A percentile compares a stretch with the other conserved stretches of the same genome.
These are phyloP conservation scores for Parnassius smintheus DNA, from an alignment of 2,888 invertebrate genomes.

Conservation along the genomic window DNA sequence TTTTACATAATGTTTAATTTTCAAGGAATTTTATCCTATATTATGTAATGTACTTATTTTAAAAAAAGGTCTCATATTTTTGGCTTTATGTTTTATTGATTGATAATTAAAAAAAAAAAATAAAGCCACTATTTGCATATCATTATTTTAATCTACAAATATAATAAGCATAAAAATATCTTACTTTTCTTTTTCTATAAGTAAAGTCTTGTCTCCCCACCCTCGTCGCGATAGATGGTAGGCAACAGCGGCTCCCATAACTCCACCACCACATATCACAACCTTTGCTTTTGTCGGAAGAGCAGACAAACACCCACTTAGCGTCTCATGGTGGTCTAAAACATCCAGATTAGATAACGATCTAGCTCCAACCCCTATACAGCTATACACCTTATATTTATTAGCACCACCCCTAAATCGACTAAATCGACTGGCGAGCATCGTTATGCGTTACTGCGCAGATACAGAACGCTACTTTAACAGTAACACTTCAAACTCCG, in stretches of 20 bases:
- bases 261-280: constrained; percentile 95
- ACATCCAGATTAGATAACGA: constrained; percentile 51
- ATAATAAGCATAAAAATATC: constrained; percentile 24
- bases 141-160: not conserved
- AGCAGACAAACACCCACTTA: constrained; percentile 55
- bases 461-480: constrained; percentile 33
- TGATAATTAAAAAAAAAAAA: not conserved
- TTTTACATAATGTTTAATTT: too few relatives aligned
- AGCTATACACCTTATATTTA: constrained; percentile 34
- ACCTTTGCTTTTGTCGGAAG: constrained; percentile 83
- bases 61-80: too few relatives aligned
- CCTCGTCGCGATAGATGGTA: constrained; percentile 93
- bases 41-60: too few relatives aligned
- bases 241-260: constrained; percentile 95
- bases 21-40: too few relatives aligned
- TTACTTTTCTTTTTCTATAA: constrained; percentile 93
- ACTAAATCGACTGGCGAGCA: constrained; percentile 46
- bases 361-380: constrained; percentile 38
- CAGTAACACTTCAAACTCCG: constrained; percentile 31
- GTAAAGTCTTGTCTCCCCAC: constrained; percentile 89
- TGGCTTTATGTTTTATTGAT: too few relatives aligned
- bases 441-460: constrained; percentile 38
- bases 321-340: constrained; percentile 56
- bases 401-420: constrained; percentile 39
- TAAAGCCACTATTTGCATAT: not conserved